Percentiles rank a stretch among this genome's conserved stretches.
These are phyloP conservation scores for Ochotona curzoniae DNA, from an alignment of 2,113 vertebrate species.

Conservation along the genomic window DNA sequence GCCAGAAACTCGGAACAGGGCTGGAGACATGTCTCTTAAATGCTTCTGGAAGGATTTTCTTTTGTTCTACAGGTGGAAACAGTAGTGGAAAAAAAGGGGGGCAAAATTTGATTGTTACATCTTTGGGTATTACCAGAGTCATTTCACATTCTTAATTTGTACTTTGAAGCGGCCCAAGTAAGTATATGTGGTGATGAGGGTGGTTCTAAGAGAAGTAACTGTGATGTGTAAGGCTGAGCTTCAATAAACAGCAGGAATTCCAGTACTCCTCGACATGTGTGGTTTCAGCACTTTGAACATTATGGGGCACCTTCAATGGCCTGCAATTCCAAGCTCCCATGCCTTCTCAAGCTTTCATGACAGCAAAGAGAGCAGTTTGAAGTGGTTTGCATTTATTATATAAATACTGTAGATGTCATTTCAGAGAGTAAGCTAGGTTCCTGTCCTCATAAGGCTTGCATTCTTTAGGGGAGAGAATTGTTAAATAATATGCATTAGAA, in stretches of 20 bases:
- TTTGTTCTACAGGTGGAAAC: background rate
- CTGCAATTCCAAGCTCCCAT: background rate
- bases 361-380: background rate
- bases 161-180: background rate
- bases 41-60: background rate
- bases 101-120: background rate
- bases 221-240: background rate
- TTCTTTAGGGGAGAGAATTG: background rate
- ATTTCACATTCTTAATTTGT: background rate
- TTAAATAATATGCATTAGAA: background rate
- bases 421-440: background rate
- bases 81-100: background rate
- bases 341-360: background rate
- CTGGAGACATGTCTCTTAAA: background rate
- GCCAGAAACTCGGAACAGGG: background rate
- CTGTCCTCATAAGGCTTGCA: background rate
- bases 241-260: background rate
- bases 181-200: background rate
- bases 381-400: background rate
- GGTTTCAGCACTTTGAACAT: background rate
- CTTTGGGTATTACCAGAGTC: background rate
- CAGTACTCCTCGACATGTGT: background rate
- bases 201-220: background rate
- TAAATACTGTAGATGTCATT: background rate
- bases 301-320: background rate